These are phyloP conservation scores for Phrynocephalus guinanensis DNA, from an alignment of 2,797 vertebrate species.

Conservation along the genomic window DNA sequence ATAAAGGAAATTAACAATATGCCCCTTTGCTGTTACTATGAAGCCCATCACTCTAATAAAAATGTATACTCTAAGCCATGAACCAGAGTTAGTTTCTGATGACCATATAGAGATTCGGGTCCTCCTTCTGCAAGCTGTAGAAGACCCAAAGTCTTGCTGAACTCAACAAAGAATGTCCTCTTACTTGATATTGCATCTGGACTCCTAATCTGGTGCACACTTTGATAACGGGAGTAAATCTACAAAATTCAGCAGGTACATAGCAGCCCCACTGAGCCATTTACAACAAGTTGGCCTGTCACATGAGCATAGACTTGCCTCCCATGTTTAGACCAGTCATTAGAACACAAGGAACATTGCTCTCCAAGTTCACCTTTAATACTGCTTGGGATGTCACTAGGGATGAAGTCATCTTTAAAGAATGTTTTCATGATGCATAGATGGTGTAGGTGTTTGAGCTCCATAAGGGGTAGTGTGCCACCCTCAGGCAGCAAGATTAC, in stretches of 20 bases:
- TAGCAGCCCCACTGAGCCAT: slow-evolving; percentile 95
- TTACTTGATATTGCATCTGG: slow-evolving; percentile 99
- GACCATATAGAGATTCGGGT: slow-evolving; percentile 54
- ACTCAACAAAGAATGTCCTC: slow-evolving; percentile 98
- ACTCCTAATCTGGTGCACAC: slow-evolving; percentile 97
- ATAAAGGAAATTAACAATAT: too few species aligned
- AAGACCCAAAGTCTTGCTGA: slow-evolving; percentile 96
- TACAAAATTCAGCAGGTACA: slow-evolving; percentile 90
- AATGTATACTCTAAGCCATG: slow-evolving; percentile 63
- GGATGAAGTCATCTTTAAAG: slow-evolving; percentile 97
- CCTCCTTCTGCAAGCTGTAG: slow-evolving; percentile 89
- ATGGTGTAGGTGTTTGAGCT: slow-evolving; percentile 91
- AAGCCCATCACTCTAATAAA: too few species aligned
- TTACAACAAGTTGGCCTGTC: slow-evolving; percentile 95
- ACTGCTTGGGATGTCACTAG: slow-evolving; percentile 91
- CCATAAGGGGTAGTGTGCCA: slow-evolving; percentile 81
- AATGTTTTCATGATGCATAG: slow-evolving; percentile 95
- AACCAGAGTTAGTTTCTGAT: slow-evolving; percentile 82
- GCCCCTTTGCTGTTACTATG: too few species aligned
- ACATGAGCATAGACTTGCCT: slow-evolving; percentile 97
- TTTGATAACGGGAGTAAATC: slow-evolving; percentile 91
- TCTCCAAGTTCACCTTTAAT: too few species aligned
- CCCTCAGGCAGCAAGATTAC: slow-evolving; percentile 82
- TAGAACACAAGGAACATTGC: too few species aligned
- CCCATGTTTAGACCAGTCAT: slow-evolving; percentile 99